Percentiles rank a stretch among this genome's conserved stretches.
Conservation (phyloP, 2,113 vertebrate species). For the Pedetes capensis region DNA sequence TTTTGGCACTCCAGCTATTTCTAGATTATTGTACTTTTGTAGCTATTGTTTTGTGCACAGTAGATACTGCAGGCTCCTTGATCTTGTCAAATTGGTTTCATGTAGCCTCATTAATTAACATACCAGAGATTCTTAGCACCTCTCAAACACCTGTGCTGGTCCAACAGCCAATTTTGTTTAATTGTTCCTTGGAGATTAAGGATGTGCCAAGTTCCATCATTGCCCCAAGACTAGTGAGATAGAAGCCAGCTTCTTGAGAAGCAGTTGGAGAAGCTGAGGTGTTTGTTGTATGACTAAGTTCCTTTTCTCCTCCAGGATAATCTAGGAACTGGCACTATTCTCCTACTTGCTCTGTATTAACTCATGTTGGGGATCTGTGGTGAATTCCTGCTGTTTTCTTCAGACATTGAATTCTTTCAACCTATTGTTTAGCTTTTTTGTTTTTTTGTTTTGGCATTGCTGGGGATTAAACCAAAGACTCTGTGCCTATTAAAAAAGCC, state of each 20-base stretch:
- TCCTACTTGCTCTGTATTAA: background rate
- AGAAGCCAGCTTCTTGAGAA: background rate
- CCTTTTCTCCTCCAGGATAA: background rate
- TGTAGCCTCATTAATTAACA: background rate
- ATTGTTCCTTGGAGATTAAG: background rate
- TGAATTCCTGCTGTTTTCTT: background rate
- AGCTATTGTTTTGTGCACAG: no score
- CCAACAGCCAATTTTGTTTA: no score
- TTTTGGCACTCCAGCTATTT: no score
- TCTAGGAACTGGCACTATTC: background rate
- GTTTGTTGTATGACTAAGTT: background rate
- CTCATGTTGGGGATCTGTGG: background rate
- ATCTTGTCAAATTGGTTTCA: no score
- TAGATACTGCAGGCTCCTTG: no score
- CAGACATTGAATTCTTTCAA: background rate
- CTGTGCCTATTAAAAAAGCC: background rate
- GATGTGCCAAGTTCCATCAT: background rate
- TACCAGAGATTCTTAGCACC: background rate
- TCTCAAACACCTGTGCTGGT: background rate
- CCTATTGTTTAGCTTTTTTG: background rate
- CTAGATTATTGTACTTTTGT: no score
- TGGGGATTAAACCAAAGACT: no score
- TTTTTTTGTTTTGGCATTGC: no score
- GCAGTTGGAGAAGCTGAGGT: background rate
- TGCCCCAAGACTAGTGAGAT: background rate